These are phyloP conservation scores for Agelas oroides DNA, from an alignment of 37 sponge, comb jelly and placozoan species.

Conservation along the genomic window DNA sequence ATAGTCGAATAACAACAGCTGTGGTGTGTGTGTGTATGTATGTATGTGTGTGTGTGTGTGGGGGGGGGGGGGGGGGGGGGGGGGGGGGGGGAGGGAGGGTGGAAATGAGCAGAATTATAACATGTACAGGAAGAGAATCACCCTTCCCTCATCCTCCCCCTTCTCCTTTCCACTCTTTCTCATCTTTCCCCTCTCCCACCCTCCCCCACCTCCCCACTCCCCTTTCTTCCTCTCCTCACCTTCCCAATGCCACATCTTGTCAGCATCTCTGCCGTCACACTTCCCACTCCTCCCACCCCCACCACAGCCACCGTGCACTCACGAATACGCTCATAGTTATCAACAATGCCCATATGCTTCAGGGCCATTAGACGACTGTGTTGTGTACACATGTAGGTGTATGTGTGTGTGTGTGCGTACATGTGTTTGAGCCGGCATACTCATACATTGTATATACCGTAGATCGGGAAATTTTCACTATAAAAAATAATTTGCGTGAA, in stretches of 20 bases:
- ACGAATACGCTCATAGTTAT: constrained; percentile 89
- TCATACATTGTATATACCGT: background rate
- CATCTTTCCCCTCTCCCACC: no score
- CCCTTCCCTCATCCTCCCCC: background rate
- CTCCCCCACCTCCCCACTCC: no score
- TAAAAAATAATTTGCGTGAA: no score
- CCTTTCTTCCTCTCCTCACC: no score
- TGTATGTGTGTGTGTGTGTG: no score
- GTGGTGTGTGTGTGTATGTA: background rate
- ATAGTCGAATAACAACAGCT: constrained; percentile 96
- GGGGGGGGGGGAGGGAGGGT: background rate
- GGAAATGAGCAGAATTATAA: background rate
- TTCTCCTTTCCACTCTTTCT: no score
- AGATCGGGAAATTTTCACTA: background rate
- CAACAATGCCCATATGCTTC: constrained; percentile 96
- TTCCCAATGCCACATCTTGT: constrained; percentile 98
- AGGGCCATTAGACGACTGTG: constrained; percentile 97
- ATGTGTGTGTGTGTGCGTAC: no score
- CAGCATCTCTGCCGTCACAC: constrained; percentile 98
- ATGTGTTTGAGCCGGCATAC: background rate
- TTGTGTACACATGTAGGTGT: no score
- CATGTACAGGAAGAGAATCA: background rate
- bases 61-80: background rate
- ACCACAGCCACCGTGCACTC: constrained; percentile 89
- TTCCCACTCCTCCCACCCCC: constrained; percentile 98